phyloP scores from a whole-genome alignment of 2,113 vertebrate genomes.

The Raja brachyura region DNA sequence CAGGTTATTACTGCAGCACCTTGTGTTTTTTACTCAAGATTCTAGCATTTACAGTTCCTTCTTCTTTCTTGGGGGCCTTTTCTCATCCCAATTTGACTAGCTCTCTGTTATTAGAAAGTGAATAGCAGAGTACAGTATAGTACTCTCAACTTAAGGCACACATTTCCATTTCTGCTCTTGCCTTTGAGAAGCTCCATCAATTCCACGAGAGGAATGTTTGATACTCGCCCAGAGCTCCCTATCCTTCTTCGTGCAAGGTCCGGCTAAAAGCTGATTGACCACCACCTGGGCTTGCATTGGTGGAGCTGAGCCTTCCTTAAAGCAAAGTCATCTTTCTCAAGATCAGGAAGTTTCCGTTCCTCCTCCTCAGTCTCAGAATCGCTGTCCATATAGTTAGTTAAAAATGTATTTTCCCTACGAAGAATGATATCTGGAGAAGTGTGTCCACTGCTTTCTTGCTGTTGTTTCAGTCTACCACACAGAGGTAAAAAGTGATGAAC shows the following conservation, averaged over 20 bases:
- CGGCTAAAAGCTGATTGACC: slow-evolving; percentile 64
- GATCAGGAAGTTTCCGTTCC: slow-evolving; percentile 67
- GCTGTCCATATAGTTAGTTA: slow-evolving; percentile 56
- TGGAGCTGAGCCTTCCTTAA: slow-evolving; percentile 68
- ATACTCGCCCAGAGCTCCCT: slow-evolving; percentile 61
- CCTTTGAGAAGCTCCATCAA: slow-evolving; percentile 41
- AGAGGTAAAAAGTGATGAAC: slow-evolving; percentile 41
- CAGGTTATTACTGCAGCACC: too few relatives aligned
- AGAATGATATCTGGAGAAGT: slow-evolving; percentile 69
- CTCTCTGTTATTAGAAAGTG: too few relatives aligned
- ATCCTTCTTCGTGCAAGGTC: slow-evolving; percentile 63
- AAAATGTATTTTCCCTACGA: slow-evolving; percentile 72
- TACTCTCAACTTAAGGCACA: slow-evolving; percentile 47
- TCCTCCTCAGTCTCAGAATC: slow-evolving; percentile 61
- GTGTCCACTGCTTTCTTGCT: slow-evolving; percentile 48
- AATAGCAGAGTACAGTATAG: neutral
- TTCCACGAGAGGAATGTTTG: slow-evolving; percentile 53
- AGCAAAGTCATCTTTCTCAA: slow-evolving; percentile 84
- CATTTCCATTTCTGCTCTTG: slow-evolving; percentile 54
- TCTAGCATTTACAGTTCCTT: too few relatives aligned
- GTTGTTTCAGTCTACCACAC: slow-evolving; percentile 55
- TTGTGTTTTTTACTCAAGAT: too few relatives aligned
- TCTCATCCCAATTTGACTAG: neutral
- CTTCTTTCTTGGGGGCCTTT: neutral
- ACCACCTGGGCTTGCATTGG: slow-evolving; percentile 58